These are phyloP conservation scores for Spisula subtruncata DNA, from an alignment of 2,888 invertebrate species.

Conservation along the genomic window DNA sequence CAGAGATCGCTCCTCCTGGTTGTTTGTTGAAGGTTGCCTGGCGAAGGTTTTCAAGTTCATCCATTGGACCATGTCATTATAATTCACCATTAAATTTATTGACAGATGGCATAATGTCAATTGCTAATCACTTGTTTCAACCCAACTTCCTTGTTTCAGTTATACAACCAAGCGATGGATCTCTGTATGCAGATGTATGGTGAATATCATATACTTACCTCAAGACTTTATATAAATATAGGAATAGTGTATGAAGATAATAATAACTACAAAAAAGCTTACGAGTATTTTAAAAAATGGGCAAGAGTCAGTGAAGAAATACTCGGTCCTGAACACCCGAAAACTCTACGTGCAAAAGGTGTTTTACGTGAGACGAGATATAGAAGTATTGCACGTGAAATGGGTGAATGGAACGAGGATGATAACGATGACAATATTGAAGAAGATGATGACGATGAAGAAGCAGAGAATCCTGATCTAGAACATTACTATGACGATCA, in stretches of 20 bases:
- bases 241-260: conserved; percentile 87
- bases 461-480: conserved; percentile 80
- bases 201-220: conserved; percentile 86
- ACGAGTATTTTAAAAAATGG: conserved; percentile 87
- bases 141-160: conserved; percentile 75
- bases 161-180: conserved; percentile 87
- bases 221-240: conserved; percentile 87
- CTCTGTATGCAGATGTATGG: conserved; percentile 87
- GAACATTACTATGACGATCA: conserved; percentile 84
- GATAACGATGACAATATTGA: conserved; percentile 77
- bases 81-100: too few species aligned
- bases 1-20: too few species aligned
- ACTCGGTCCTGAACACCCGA: conserved; percentile 86
- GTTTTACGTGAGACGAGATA: conserved; percentile 86
- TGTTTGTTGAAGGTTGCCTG: too few species aligned
- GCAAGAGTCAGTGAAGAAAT: conserved; percentile 86
- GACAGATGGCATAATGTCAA: too few species aligned
- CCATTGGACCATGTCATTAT: too few species aligned
- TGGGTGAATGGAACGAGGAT: conserved; percentile 81
- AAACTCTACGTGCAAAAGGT: conserved; percentile 86
- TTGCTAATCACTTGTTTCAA: neutral
- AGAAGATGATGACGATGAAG: conserved; percentile 78
- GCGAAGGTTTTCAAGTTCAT: too few species aligned
- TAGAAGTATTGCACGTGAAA: conserved; percentile 83
- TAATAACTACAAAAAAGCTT: conserved; percentile 86